phyloP scores from a whole-genome alignment of 2,113 vertebrate species.

The Condylura cristata region DNA sequence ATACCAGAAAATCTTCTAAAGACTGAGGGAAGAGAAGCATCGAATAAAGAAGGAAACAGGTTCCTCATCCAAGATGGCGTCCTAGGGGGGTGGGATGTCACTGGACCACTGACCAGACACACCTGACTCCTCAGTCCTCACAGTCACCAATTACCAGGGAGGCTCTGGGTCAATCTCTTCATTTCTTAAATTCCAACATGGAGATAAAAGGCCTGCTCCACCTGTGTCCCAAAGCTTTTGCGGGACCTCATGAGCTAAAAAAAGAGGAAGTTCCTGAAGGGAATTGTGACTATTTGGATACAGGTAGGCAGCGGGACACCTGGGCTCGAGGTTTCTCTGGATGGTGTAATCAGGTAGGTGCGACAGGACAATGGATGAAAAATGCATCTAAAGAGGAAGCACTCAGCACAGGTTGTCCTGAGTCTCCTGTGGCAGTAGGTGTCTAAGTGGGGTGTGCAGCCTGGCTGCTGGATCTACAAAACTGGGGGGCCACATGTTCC shows the following conservation, averaged over 20 bases:
- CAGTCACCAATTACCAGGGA: not conserved
- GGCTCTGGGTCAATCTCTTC: not conserved
- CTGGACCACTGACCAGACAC: not conserved
- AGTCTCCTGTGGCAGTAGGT: not conserved
- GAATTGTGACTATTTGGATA: not conserved
- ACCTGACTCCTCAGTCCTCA: no score
- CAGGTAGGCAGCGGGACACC: not conserved
- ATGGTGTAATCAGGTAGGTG: not conserved
- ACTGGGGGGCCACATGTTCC: not conserved
- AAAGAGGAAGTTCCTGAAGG: not conserved
- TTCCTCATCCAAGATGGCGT: not conserved
- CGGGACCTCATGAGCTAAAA: not conserved
- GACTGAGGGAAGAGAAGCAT: not conserved
- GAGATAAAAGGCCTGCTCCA: not conserved
- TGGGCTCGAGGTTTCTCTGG: not conserved
- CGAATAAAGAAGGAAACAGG: not conserved
- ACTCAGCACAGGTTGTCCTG: fast-evolving
- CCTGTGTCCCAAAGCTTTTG: not conserved
- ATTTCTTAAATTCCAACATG: not conserved
- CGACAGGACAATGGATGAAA: not conserved
- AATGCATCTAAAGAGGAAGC: not conserved
- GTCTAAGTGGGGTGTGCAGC: not conserved
- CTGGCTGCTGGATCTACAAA: fast-evolving
- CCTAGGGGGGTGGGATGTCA: no score
- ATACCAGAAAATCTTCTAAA: not conserved